These are phyloP conservation scores for Chrysocyon brachyurus DNA, from an alignment of 2,797 vertebrate species.

Conservation along the genomic window DNA sequence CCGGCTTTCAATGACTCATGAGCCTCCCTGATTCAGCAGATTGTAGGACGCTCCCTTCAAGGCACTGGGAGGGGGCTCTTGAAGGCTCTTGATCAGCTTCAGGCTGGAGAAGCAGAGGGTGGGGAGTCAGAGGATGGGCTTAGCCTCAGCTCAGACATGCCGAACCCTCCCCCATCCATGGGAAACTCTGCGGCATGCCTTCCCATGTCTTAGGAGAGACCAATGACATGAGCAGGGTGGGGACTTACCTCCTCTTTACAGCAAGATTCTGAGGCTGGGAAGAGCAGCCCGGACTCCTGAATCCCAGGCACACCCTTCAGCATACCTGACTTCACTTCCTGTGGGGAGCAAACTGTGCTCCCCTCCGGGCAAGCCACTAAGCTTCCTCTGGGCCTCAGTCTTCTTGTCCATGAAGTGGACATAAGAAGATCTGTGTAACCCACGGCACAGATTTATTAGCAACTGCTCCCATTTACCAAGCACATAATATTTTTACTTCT, in stretches of 20 bases:
- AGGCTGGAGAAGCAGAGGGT: background rate
- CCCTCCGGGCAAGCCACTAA: background rate
- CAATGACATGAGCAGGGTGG: background rate
- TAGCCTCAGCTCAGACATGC: background rate
- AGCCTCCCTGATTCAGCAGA: slow-evolving; percentile 44
- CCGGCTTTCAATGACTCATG: slow-evolving; percentile 18
- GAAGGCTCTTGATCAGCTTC: background rate
- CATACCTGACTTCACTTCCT: background rate
- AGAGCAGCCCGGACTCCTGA: background rate
- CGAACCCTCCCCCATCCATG: background rate
- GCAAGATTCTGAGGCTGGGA: background rate
- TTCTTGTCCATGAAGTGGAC: background rate
- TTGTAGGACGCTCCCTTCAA: background rate
- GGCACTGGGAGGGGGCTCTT: background rate
- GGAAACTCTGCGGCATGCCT: background rate
- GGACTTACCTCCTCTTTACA: background rate
- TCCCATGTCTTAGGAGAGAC: slow-evolving; percentile 40
- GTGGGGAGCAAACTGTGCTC: background rate
- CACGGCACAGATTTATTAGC: background rate
- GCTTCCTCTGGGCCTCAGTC: background rate
- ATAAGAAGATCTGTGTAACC: too few species aligned
- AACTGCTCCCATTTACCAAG: background rate
- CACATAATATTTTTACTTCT: background rate
- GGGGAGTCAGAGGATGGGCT: background rate
- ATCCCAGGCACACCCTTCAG: background rate